phyloP scores from a whole-genome alignment of 2,797 vertebrate species.

The Hapalemur alaotrensis region DNA sequence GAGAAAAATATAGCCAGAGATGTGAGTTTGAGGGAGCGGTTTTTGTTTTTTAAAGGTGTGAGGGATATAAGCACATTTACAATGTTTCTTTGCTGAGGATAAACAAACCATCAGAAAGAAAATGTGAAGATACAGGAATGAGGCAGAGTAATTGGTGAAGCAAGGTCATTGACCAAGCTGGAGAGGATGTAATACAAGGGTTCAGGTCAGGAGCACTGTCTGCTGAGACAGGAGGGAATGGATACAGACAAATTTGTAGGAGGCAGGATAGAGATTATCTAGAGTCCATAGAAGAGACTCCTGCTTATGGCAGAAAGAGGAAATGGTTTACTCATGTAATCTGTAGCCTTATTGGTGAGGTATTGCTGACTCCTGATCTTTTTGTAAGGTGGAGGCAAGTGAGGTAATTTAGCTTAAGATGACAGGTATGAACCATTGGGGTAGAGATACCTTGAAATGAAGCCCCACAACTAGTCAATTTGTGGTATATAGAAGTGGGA shows the following conservation, averaged over 20 bases:
- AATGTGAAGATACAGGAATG: background rate
- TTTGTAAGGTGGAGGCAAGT: background rate
- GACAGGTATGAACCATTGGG: background rate
- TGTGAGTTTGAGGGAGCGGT: background rate
- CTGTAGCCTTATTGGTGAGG: background rate
- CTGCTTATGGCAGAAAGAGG: background rate
- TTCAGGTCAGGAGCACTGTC: background rate
- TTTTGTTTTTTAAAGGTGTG: constrained; percentile 11
- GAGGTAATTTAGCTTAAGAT: background rate
- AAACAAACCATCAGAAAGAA: background rate
- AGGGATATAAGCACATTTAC: background rate
- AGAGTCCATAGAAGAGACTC: background rate
- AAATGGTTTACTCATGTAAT: background rate
- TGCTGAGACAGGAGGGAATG: background rate
- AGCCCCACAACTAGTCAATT: background rate
- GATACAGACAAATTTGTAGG: background rate
- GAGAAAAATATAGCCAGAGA: background rate
- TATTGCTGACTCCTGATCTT: background rate
- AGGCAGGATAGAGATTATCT: background rate
- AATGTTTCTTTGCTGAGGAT: background rate
- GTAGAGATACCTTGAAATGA: background rate
- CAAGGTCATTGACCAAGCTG: background rate
- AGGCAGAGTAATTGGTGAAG: background rate
- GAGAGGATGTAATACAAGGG: background rate
- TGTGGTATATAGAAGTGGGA: background rate